Base-by-base conservation (phyloP, 2,888 invertebrate species). In the Auanema sp. region DNA sequence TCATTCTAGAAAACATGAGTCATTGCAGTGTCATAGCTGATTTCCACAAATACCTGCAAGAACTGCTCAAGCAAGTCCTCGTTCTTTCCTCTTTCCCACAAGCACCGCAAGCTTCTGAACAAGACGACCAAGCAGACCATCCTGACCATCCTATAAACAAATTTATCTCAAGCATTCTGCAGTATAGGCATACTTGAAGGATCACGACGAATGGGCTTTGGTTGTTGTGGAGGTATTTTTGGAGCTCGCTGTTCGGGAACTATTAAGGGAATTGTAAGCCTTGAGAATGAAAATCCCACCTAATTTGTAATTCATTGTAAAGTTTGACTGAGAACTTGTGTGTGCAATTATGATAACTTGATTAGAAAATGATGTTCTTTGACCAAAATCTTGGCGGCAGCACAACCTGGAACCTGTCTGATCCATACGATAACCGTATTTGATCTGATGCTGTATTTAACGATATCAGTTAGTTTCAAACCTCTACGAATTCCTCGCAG, bases 21-120 rank as follows among this genome's bases (percentile, higher is more conserved):
- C n/a, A n/a, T n/a, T n/a, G n/a, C n/a, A n/a, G n/a, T n/a, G n/a
- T n/a, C n/a, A n/a, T n/a, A n/a, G n/a, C n/a, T n/a, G n/a, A n/a
- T n/a, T n/a, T n/a, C n/a, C n/a, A n/a, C 18, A 12, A 33, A n/a
- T 49, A 44, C 50, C 41, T n/a, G 40, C 59, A 59, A 25, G 16
- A 12, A 25, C 53, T 47, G 53, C 56, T 57, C 21, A 51, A 50
- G 53, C 71, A 71, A 11, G 54, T 60, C 18, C 75, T 52, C 5
- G 57, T 57, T 56, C 77, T 55, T 21, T 61, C 74, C 24, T 71
- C 69, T 14, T 69, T 72, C 16, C 77, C 77, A 68, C 77, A 77
- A 8, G 72, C 59, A n/a, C 77, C 77, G 64, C 77, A 77, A 10
- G 65, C 63, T 60, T 75, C 77, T 21, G 72, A 68, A 47, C 77